phyloP scores from a whole-genome alignment of 2,113 vertebrate species.

The Poeciliopsis turrubarensis region DNA sequence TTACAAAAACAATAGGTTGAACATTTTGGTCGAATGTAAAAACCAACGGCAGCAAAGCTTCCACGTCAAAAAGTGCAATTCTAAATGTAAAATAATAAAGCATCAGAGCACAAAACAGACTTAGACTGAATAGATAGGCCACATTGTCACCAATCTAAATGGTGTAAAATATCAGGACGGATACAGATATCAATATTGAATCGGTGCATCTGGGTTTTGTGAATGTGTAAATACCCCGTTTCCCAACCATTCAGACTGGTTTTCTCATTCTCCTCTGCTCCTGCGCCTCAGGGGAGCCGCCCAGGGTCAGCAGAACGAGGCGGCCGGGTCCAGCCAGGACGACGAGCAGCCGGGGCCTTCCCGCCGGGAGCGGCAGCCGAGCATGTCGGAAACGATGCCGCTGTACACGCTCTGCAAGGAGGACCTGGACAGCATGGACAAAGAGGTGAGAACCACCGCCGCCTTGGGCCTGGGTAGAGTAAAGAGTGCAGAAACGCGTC shows the following conservation, averaged over 20 bases:
- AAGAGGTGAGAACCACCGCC: constrained; percentile 84
- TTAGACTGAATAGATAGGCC: too few species aligned
- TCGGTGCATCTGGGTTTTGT: background rate
- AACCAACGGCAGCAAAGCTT: too few species aligned
- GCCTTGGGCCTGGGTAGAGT: too few species aligned
- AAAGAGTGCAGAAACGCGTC: background rate
- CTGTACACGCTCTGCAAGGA: constrained; percentile 97
- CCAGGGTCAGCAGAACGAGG: constrained; percentile 79
- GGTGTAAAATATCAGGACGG: too few species aligned
- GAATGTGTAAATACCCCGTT: background rate
- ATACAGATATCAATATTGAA: too few species aligned
- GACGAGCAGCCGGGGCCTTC: constrained; percentile 88
- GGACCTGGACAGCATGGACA: constrained; percentile 98
- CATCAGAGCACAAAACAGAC: too few species aligned
- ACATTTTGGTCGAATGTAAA: too few species aligned
- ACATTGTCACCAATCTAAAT: too few species aligned
- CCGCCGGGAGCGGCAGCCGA: constrained; percentile 90
- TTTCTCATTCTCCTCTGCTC: background rate
- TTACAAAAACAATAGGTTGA: too few species aligned
- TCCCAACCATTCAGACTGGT: background rate
- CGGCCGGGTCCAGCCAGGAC: constrained; percentile 66
- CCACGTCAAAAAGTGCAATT: too few species aligned
- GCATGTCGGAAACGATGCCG: constrained; percentile 97
- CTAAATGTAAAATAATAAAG: too few species aligned
- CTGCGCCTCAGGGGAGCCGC: constrained; percentile 84